These are phyloP conservation scores for Nomada ferruginata DNA, from an alignment of 2,888 invertebrate genomes.

Conservation along the genomic window DNA sequence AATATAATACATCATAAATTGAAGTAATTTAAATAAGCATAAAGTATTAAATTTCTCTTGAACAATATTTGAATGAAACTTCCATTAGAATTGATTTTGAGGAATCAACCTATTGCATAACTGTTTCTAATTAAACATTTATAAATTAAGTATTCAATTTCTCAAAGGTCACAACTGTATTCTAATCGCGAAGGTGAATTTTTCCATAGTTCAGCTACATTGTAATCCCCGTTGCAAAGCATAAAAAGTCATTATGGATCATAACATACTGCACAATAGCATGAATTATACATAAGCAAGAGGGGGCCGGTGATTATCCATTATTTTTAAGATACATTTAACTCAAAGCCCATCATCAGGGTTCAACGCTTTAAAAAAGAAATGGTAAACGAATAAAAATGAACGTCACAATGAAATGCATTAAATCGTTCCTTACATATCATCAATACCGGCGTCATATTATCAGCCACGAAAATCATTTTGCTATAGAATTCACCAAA, in stretches of 20 bases:
- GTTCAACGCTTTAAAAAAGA: not conserved
- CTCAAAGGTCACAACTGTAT: not conserved
- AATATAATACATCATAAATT: not conserved
- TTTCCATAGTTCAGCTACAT: not conserved
- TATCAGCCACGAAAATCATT: not conserved
- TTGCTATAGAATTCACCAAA: not conserved
- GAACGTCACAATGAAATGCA: not conserved
- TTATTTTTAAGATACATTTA: not conserved
- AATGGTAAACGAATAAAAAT: not conserved
- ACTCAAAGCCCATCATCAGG: not conserved
- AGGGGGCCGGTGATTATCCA: not conserved
- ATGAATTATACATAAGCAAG: constrained; percentile 5
- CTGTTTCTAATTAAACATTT: not conserved
- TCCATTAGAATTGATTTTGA: too few species aligned
- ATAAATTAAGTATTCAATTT: not conserved
- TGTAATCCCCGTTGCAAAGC: not conserved
- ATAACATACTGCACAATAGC: not conserved
- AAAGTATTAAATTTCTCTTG: too few species aligned
- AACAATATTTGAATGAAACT: too few species aligned
- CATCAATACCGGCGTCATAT: too few species aligned
- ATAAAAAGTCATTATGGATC: not conserved
- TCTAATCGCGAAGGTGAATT: not conserved
- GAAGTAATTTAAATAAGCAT: too few species aligned
- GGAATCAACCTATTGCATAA: too few species aligned
- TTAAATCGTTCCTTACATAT: not conserved